Conservation (phyloP, 1,140 invertebrate genomes). For the Campodea augens region DNA sequence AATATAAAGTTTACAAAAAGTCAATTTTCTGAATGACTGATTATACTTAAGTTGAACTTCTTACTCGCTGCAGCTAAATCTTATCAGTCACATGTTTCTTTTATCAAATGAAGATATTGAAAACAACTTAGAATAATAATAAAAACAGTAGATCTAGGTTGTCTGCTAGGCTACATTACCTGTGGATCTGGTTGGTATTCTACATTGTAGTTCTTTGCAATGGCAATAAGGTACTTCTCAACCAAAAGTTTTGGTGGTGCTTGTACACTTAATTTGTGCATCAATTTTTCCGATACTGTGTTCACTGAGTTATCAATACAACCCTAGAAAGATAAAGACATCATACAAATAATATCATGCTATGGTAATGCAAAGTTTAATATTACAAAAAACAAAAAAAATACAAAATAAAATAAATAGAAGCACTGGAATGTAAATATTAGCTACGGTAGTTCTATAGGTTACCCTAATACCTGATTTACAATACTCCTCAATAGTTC, state of each 20-base stretch:
- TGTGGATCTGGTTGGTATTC: slow-evolving; percentile 82
- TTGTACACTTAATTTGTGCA: slow-evolving; percentile 88
- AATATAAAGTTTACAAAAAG: slow-evolving; percentile 16
- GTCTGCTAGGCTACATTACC: slow-evolving; percentile 19
- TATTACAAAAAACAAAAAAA: too few relatives aligned
- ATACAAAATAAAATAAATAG: not conserved
- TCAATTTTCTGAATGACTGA: not conserved
- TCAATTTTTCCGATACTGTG: slow-evolving; percentile 83
- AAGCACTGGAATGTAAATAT: too few relatives aligned
- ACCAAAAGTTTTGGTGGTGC: slow-evolving; percentile 90
- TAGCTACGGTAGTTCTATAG: too few relatives aligned
- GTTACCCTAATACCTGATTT: too few relatives aligned
- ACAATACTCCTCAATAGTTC: too few relatives aligned
- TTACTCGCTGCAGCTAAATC: slow-evolving; percentile 10
- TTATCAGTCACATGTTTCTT: slow-evolving; percentile 10
- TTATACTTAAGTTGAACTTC: not conserved
- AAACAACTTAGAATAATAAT: slow-evolving; percentile 3
- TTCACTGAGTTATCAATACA: slow-evolving; percentile 55
- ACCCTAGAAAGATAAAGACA: slow-evolving; percentile 24
- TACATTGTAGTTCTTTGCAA: slow-evolving; percentile 86
- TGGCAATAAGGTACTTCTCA: slow-evolving; percentile 90
- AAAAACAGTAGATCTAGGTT: slow-evolving; percentile 8
- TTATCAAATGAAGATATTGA: slow-evolving; percentile 10
- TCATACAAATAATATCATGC: slow-evolving; percentile 1
- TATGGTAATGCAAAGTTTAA: not conserved